Conservation (phyloP, 2,888 invertebrate species). For the Cephus nigrinus region DNA sequence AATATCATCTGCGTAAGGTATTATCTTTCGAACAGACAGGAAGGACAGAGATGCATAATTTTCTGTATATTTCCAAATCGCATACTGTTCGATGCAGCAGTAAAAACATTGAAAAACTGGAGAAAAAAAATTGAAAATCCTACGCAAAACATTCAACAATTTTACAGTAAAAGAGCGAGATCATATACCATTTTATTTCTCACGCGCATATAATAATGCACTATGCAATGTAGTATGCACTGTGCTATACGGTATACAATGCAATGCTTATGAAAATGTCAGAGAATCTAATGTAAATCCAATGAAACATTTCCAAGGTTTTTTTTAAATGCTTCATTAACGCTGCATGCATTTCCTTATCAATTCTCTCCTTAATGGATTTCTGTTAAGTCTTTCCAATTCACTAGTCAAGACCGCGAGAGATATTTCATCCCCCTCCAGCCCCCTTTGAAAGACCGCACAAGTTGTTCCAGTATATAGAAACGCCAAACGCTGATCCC, state of each 20-base stretch:
- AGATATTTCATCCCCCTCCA: neutral
- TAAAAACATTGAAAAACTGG: too few species aligned
- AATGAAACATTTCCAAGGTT: neutral
- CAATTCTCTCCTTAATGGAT: neutral
- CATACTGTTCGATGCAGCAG: too few species aligned
- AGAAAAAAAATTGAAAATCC: too few species aligned
- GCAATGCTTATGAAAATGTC: neutral
- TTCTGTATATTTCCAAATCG: too few species aligned
- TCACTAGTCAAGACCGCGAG: neutral
- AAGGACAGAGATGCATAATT: too few species aligned
- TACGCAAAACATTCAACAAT: neutral
- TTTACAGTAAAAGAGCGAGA: neutral
- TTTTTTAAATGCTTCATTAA: neutral
- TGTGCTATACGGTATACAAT: neutral
- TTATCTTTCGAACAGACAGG: too few species aligned
- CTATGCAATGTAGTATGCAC: neutral
- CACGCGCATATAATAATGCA: neutral
- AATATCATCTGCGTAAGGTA: too few species aligned
- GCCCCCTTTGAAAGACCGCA: too few species aligned
- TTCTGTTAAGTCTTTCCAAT: neutral
- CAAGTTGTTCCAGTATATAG: neutral
- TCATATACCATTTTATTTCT: neutral
- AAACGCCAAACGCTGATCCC: neutral
- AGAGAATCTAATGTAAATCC: neutral
- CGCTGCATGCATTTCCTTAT: neutral